Evolutionary conservation across 2,113 vertebrate species (phyloP).

Genomic region (Taxidea taxus): DNA sequence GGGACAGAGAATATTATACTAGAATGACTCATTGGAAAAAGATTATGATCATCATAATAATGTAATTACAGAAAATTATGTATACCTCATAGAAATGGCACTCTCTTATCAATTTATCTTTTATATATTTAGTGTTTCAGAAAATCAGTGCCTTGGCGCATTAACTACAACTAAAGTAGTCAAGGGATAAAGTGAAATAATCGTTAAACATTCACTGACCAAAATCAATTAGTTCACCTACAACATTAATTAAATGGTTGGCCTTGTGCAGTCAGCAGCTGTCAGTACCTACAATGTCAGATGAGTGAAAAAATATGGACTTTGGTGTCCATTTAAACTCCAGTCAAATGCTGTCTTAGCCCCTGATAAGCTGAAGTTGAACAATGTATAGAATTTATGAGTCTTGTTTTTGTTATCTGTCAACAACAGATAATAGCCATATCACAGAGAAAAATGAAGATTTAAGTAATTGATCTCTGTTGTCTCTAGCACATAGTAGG

Average conservation of each 20-base stretch:
- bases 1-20: background rate
- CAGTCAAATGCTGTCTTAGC: background rate
- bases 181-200: slow-evolving; percentile 33
- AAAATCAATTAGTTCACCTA: slow-evolving; percentile 46
- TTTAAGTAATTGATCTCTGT: background rate
- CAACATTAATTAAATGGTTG: slow-evolving; percentile 42
- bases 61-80: background rate
- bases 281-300: background rate
- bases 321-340: background rate
- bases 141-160: background rate
- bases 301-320: background rate
- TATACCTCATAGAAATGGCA: background rate
- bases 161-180: background rate
- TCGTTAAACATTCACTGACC: slow-evolving; percentile 23
- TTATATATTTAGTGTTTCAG: background rate
- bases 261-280: background rate
- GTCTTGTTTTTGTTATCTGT: background rate
- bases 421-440: background rate
- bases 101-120: background rate
- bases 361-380: background rate
- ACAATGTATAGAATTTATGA: background rate
- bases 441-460: background rate
- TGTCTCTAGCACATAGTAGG: background rate
- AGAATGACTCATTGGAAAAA: background rate
- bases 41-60: background rate